A percentile compares a stretch with the other conserved stretches of the same genome.
Evolutionary conservation across 2,797 vertebrate genomes (phyloP).

Genomic region (Apogon talboti): DNA sequence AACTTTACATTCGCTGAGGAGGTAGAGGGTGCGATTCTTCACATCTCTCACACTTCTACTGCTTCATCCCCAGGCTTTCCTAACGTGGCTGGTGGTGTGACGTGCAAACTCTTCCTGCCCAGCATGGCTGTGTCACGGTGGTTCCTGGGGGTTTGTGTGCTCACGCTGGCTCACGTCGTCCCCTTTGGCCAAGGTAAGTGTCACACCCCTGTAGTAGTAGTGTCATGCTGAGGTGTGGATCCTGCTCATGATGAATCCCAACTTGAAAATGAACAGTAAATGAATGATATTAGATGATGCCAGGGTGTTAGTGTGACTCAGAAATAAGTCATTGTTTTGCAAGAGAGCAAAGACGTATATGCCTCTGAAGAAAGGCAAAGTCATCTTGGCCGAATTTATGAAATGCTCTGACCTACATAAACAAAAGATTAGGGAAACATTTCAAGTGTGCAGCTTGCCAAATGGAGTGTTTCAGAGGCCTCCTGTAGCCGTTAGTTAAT

Average conservation of each 20-base stretch:
- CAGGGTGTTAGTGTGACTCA: constrained; percentile 11
- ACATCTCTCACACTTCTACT: constrained; percentile 42
- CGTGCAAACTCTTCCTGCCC: constrained; percentile 71
- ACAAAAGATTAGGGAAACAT: constrained; percentile 29
- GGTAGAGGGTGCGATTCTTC: constrained; percentile 14
- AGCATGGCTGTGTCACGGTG: constrained; percentile 83
- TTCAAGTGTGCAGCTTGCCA: constrained; percentile 29
- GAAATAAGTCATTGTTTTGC: constrained; percentile 4
- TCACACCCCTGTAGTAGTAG: not conserved
- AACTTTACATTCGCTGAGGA: constrained; percentile 7
- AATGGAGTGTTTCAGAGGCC: constrained; percentile 25
- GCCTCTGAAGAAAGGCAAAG: constrained; percentile 19
- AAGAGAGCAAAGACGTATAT: constrained; percentile 2
- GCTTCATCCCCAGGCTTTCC: constrained; percentile 69
- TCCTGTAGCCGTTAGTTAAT: constrained; percentile 26
- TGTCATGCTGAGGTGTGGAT: constrained; percentile 1
- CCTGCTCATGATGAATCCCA: constrained; percentile 12
- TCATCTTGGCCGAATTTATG: constrained; percentile 28
- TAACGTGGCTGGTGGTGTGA: constrained; percentile 70
- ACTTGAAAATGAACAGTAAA: not conserved
- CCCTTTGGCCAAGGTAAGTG: constrained; percentile 83
- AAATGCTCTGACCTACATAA: constrained; percentile 40
- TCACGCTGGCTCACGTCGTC: constrained; percentile 75
- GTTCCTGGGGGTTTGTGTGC: constrained; percentile 79
- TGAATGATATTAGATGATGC: not conserved